These are phyloP conservation scores for Sphaeramia orbicularis DNA, from an alignment of 2,797 vertebrate species.

Conservation along the genomic window DNA sequence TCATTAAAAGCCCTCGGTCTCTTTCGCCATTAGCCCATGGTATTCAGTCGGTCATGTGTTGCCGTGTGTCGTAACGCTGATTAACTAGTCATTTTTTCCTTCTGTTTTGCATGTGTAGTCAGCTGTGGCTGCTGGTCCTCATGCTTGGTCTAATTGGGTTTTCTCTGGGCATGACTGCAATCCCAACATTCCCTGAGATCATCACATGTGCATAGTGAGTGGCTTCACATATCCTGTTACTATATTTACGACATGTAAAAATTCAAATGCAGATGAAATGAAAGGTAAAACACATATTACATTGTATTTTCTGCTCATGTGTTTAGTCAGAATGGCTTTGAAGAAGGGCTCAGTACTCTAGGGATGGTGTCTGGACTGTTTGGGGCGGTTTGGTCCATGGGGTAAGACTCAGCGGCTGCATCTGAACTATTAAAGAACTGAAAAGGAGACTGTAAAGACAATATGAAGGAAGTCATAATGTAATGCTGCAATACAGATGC, in stretches of 20 bases:
- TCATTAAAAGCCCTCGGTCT: too few relatives aligned
- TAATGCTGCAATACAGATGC: background rate
- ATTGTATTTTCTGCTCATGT: background rate
- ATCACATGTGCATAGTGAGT: constrained; percentile 93
- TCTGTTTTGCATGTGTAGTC: constrained; percentile 78
- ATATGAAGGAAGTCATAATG: too few relatives aligned
- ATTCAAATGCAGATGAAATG: background rate
- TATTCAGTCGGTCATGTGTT: background rate
- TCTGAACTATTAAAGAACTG: background rate
- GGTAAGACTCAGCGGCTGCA: constrained; percentile 76
- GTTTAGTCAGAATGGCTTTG: constrained; percentile 91
- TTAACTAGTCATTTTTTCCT: background rate
- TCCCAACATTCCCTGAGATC: constrained; percentile 93
- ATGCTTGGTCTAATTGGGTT: constrained; percentile 90
- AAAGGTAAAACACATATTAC: background rate
- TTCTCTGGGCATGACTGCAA: constrained; percentile 90
- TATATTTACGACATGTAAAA: background rate
- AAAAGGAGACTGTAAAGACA: too few relatives aligned
- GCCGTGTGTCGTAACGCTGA: background rate
- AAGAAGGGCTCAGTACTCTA: constrained; percentile 92
- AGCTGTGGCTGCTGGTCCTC: constrained; percentile 92
- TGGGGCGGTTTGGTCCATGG: constrained; percentile 90
- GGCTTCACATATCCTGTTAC: constrained; percentile 13
- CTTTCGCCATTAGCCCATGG: background rate
- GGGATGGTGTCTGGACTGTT: constrained; percentile 95